A percentile compares a stretch with the other conserved stretches of the same genome.
Evolutionary conservation across 2,888 invertebrate genomes (phyloP).

Genomic region (Acholoe squamosa): DNA sequence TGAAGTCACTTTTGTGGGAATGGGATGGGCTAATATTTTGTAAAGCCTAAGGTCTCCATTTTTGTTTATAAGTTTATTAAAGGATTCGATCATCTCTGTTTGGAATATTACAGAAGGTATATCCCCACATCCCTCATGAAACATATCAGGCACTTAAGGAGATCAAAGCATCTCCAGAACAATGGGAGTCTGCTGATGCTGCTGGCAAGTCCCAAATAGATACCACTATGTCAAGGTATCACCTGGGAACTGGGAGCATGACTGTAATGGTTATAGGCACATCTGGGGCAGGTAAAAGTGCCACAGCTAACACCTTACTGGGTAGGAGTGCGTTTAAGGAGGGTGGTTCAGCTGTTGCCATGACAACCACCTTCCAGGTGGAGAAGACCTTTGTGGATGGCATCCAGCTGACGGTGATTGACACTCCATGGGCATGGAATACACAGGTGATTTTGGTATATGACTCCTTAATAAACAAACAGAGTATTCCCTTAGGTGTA

Average conservation of each 20-base stretch:
- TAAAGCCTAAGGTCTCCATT: no score
- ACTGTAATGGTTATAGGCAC: background rate
- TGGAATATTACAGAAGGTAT: background rate
- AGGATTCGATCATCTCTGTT: no score
- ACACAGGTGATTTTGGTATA: no score
- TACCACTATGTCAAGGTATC: background rate
- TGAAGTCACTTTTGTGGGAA: no score
- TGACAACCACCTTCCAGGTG: background rate
- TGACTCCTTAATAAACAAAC: background rate
- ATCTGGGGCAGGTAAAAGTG: constrained; percentile 10
- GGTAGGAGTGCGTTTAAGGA: background rate
- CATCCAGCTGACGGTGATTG: background rate
- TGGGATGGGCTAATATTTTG: no score
- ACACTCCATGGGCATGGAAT: background rate
- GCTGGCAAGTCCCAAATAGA: background rate
- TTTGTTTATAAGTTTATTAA: no score
- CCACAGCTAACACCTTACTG: constrained; percentile 9
- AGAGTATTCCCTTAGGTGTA: background rate
- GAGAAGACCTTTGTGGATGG: background rate
- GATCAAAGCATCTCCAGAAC: background rate
- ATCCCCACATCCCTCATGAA: background rate
- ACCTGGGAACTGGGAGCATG: background rate
- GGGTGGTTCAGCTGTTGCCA: background rate
- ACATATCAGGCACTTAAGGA: background rate
- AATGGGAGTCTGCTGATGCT: background rate